phyloP scores from a whole-genome alignment of 2,797 vertebrate species.

The Xenops minutus region DNA sequence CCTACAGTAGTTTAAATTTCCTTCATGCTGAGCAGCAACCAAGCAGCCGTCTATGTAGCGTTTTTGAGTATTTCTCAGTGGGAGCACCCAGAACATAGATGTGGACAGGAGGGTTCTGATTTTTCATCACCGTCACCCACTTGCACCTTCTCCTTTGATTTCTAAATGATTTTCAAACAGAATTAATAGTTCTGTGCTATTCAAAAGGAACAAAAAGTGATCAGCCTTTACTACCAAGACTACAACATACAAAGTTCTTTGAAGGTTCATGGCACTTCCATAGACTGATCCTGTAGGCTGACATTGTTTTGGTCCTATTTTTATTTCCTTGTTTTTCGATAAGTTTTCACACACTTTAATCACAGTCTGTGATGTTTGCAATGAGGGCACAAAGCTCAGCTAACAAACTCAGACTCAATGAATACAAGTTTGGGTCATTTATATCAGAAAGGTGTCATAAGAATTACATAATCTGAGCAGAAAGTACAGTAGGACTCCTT shows the following conservation, averaged over 20 bases:
- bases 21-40: not conserved
- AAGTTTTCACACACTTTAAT: not conserved
- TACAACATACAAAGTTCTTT: not conserved
- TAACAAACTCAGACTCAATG: not conserved
- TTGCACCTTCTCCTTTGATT: not conserved
- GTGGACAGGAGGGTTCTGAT: not conserved
- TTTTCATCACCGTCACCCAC: not conserved
- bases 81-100: fast-evolving
- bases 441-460: not conserved
- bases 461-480: not conserved
- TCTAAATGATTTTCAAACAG: not conserved
- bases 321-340: not conserved
- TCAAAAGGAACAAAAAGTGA: not conserved
- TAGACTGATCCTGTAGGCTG: not conserved
- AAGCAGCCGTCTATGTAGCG: not conserved
- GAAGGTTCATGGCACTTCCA: not conserved
- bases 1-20: not conserved
- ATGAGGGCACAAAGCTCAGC: not conserved
- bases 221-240: not conserved
- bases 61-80: not conserved
- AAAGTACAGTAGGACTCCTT: not conserved
- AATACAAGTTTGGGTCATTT: not conserved
- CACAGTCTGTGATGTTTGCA: not conserved
- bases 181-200: not conserved
- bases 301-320: not conserved